Percentiles rank a stretch among this genome's conserved stretches.
Evolutionary conservation across 2,888 invertebrate genomes (phyloP).

Genomic region (Anaspis maculata): DNA sequence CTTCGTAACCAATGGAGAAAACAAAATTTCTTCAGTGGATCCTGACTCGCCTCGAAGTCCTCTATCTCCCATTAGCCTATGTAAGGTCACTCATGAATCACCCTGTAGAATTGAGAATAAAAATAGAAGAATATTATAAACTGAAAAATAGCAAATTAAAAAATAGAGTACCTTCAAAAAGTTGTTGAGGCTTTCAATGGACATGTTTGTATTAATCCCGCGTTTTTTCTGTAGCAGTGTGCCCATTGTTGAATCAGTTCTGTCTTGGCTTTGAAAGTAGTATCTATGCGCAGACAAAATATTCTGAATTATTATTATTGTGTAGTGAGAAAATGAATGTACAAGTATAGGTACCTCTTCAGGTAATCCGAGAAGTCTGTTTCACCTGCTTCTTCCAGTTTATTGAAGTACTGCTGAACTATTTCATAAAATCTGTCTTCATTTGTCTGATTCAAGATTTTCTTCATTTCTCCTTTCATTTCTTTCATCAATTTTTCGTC

Average conservation of each 20-base stretch:
- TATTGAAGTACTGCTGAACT: slow-evolving; percentile 11
- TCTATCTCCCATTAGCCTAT: no score
- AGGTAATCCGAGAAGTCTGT: slow-evolving; percentile 17
- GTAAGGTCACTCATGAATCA: no score
- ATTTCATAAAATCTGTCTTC: slow-evolving; percentile 12
- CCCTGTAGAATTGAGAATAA: no score
- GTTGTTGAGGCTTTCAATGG: slow-evolving; percentile 19
- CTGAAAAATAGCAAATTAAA: no score
- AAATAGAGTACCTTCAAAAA: no score
- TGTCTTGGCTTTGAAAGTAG: slow-evolving; percentile 17
- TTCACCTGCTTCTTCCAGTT: slow-evolving; percentile 16
- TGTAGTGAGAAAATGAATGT: no score
- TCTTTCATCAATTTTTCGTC: slow-evolving; percentile 8
- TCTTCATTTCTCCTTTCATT: slow-evolving; percentile 16
- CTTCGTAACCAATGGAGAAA: no score
- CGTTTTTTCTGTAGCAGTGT: slow-evolving; percentile 17
- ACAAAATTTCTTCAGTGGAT: no score
- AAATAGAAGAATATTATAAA: no score
- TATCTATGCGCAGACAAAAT: slow-evolving; percentile 9
- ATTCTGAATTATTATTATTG: neutral
- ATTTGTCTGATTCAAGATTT: slow-evolving; percentile 14
- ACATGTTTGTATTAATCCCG: slow-evolving; percentile 19
- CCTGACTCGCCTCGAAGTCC: no score
- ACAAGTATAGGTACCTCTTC: slow-evolving; percentile 11
- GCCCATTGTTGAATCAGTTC: slow-evolving; percentile 19